Percentiles rank a stretch among this genome's conserved stretches.
phyloP scores from a whole-genome alignment of 2,113 vertebrate genomes.

The Oryzias melastigma region DNA sequence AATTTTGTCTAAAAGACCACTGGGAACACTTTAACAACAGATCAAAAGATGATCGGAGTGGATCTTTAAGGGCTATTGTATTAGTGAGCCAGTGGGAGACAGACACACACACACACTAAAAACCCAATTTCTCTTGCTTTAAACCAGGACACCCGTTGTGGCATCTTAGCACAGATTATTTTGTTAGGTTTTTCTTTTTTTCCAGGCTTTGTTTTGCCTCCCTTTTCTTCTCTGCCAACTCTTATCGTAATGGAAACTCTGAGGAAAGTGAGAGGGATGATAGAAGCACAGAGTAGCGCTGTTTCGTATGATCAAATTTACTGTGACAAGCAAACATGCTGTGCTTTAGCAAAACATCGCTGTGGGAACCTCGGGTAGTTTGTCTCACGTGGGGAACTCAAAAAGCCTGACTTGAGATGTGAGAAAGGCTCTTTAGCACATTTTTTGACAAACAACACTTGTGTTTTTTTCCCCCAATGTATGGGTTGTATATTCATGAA shows the following conservation, averaged over 20 bases:
- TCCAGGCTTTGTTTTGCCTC: slow-evolving; percentile 34
- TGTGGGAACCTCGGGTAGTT: slow-evolving; percentile 23
- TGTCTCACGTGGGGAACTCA: slow-evolving; percentile 8
- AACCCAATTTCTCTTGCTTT: slow-evolving; percentile 49
- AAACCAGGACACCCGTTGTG: slow-evolving; percentile 40
- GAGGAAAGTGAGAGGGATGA: slow-evolving; percentile 40
- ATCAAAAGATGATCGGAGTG: too few relatives aligned
- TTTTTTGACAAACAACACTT: slow-evolving; percentile 26
- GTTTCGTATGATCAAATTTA: slow-evolving; percentile 54
- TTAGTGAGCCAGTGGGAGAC: slow-evolving; percentile 28
- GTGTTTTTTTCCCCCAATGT: slow-evolving; percentile 31
- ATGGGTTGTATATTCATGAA: slow-evolving; percentile 75
- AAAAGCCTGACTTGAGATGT: slow-evolving; percentile 20
- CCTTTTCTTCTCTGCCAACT: slow-evolving; percentile 26
- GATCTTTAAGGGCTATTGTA: slow-evolving; percentile 36
- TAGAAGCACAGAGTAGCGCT: slow-evolving; percentile 31
- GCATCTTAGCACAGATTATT: slow-evolving; percentile 50
- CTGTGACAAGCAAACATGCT: slow-evolving; percentile 40
- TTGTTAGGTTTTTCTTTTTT: slow-evolving; percentile 46
- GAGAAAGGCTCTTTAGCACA: slow-evolving; percentile 17
- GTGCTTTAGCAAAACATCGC: slow-evolving; percentile 52
- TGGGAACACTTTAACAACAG: too few relatives aligned
- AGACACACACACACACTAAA: slow-evolving; percentile 16
- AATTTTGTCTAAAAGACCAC: too few relatives aligned
- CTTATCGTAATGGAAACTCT: slow-evolving; percentile 45